These are phyloP conservation scores for Oligia latruncula DNA, from an alignment of 2,888 invertebrate genomes.

Conservation along the genomic window DNA sequence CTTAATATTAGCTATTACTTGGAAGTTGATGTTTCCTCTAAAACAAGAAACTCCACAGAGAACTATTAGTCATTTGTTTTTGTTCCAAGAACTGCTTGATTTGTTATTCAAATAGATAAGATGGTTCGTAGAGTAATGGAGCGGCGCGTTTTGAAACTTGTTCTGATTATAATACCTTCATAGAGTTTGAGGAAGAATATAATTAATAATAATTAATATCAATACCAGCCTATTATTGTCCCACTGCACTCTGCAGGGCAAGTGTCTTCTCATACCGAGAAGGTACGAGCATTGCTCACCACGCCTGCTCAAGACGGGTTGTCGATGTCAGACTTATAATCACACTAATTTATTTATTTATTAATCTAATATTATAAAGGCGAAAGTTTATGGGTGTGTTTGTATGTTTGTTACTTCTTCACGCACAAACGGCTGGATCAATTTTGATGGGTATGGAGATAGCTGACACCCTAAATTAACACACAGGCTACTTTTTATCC, in stretches of 20 bases:
- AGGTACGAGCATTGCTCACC: not conserved
- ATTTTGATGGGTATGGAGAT: no score
- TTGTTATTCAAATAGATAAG: constrained; percentile 31
- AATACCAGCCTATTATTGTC: not conserved
- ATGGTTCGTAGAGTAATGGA: constrained; percentile 7
- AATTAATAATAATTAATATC: not conserved
- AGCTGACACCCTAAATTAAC: no score
- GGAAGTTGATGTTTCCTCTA: constrained; percentile 26
- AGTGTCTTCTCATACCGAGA: not conserved
- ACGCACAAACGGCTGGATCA: no score
- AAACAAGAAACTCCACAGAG: not conserved
- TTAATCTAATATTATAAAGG: no score
- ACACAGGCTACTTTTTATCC: no score
- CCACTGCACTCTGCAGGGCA: not conserved
- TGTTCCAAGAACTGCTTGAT: constrained; percentile 34
- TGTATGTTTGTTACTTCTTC: no score
- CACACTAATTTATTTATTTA: no score
- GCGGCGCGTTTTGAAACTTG: not conserved
- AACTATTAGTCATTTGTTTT: constrained; percentile 37
- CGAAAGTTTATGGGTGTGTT: no score
- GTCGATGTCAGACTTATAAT: not conserved
- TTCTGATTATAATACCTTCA: not conserved
- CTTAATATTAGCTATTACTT: constrained; percentile 8
- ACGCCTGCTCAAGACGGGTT: not conserved
- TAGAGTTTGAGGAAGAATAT: not conserved